Base-by-base conservation (phyloP, 2,888 invertebrate genomes). In the Neoitamus cyanurus region DNA sequence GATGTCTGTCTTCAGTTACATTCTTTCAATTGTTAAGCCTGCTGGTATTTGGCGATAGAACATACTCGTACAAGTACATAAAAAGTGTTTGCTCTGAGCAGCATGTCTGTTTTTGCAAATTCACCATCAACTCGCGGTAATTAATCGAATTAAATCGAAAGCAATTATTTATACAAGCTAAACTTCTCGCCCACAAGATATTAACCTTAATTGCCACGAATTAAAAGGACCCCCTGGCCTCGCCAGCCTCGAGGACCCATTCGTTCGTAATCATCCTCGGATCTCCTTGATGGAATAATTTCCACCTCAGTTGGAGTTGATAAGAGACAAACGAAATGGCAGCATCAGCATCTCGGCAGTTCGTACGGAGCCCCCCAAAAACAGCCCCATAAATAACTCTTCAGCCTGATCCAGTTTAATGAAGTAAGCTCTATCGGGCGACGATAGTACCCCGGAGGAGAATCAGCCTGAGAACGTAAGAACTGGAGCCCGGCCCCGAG, bases 281-380 rank as follows among this genome's bases (percentile, higher is more conserved):
- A 58, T 58, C 58, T 58, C 7, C 58, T 58, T 58, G 58, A 58
- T 58, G 58, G 6, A 58, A 58, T 58, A 58, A 58, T 58, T 58
- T 58, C 58, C 58, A 58, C 58, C 58, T 58, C 58, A 58, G 58
- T 58, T 58, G 58, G 58, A 25, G 58, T 58, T 48, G 58, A 58
- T 58, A 58, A 58, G 7, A 58, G 37, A 58, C 58, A 58, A 58
- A 20, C 58, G 58, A 58, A 58, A 2, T 15, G 15, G 58, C 58
- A 25, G 25, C 58, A 58, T 20, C 58, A 20, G 20, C 58, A 58
- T 20, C 58, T 25, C 58, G 58, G 58, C 1, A 7, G 7, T 25
- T 58, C 58, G 9, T 15, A 25, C 9, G 20, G 25, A 58, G 58
- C 58, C 58, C 34, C 34, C 58, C 58, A 58, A 58, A 58, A 58